These are phyloP conservation scores for Magallana nippona DNA, from an alignment of 2,888 invertebrate genomes.

Conservation along the genomic window DNA sequence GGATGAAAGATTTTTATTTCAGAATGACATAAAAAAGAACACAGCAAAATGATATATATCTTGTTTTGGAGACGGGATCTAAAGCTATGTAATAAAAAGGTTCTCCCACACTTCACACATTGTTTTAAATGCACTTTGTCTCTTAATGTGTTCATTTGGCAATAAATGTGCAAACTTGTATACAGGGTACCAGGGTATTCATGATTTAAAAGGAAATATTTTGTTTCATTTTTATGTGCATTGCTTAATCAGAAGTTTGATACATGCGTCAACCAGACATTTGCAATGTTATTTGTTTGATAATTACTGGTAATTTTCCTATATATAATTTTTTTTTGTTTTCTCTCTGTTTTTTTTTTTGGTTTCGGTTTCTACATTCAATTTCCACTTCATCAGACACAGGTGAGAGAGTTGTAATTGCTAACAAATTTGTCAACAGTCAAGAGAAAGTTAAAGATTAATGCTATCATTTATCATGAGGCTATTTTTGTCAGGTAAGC, in stretches of 20 bases:
- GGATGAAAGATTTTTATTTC: conserved; percentile 15
- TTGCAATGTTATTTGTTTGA: too few species aligned
- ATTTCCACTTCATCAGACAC: background rate
- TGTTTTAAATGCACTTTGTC: background rate
- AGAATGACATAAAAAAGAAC: conserved; percentile 6
- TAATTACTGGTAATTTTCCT: too few species aligned
- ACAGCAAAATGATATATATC: conserved; percentile 7
- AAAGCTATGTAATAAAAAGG: background rate
- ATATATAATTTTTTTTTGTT: too few species aligned
- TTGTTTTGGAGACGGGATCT: background rate
- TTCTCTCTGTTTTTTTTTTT: background rate
- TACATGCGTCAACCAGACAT: too few species aligned
- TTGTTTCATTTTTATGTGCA: background rate
- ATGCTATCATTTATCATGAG: background rate
- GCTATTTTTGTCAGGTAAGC: background rate
- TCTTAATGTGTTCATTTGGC: background rate
- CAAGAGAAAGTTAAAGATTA: background rate
- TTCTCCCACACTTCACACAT: background rate
- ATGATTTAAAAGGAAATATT: background rate
- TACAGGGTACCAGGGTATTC: background rate
- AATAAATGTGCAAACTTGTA: too few species aligned
- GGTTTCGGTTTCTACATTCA: background rate
- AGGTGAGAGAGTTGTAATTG: background rate
- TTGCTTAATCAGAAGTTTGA: too few species aligned
- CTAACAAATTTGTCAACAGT: background rate